Conservation (phyloP, 1,140 invertebrate genomes). For the Drosophila subpulchrella region DNA sequence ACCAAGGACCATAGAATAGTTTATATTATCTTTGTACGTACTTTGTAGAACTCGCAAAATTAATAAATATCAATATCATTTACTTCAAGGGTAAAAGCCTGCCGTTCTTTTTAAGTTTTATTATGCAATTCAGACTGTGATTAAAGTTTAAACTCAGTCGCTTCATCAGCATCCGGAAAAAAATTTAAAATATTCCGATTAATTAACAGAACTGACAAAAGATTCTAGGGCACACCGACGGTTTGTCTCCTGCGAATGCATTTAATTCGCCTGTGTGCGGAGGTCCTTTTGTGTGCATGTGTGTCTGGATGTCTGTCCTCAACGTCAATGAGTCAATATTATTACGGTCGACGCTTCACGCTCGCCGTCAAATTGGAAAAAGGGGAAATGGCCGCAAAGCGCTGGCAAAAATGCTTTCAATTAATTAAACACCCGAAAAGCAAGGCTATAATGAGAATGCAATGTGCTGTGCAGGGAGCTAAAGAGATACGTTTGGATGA, state of each 20-base stretch:
- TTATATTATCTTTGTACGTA: too few species aligned
- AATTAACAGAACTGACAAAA: conserved; percentile 37
- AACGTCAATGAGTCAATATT: conserved; percentile 73
- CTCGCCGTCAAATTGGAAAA: conserved; percentile 24
- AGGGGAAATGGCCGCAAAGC: conserved; percentile 53
- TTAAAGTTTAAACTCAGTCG: background rate
- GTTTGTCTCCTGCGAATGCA: conserved; percentile 15
- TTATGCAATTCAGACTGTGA: background rate
- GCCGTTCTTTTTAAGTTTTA: background rate
- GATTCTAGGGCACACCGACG: conserved; percentile 21
- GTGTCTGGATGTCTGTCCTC: conserved; percentile 23
- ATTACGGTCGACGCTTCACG: conserved; percentile 41
- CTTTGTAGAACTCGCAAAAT: background rate
- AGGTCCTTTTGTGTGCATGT: conserved; percentile 22
- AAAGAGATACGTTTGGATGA: background rate
- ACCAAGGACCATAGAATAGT: too few species aligned
- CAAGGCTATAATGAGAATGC: conserved; percentile 57
- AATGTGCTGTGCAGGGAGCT: conserved; percentile 36
- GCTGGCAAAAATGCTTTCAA: conserved; percentile 77
- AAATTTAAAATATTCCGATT: conserved; percentile 21
- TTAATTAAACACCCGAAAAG: conserved; percentile 79
- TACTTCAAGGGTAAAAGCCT: background rate
- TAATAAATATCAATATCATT: background rate
- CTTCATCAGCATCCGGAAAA: conserved; percentile 8
- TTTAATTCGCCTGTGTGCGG: conserved; percentile 31